Conservation (phyloP, 2,113 vertebrate species). For the Bufo gargarizans region DNA sequence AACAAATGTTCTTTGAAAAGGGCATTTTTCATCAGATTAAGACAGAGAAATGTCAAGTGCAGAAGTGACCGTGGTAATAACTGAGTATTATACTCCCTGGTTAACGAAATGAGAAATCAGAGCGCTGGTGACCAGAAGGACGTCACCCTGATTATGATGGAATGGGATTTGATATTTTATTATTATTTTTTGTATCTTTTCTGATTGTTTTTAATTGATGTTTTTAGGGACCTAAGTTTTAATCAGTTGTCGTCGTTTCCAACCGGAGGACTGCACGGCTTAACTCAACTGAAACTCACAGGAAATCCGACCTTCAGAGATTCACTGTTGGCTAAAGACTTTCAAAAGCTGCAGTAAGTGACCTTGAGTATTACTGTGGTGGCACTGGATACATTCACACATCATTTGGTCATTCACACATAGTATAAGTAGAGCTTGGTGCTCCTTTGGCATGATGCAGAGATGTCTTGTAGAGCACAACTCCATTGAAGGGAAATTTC, state of each 20-base stretch:
- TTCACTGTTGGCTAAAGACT: conserved; percentile 81
- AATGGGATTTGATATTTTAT: not conserved
- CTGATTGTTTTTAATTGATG: not conserved
- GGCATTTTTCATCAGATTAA: conserved; percentile 19
- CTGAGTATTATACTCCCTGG: not conserved
- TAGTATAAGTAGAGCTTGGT: no score
- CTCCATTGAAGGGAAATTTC: no score
- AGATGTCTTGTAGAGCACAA: no score
- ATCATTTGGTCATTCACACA: no score
- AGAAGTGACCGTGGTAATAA: not conserved
- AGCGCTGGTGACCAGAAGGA: no score
- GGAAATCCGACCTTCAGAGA: conserved; percentile 88
- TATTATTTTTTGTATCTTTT: not conserved
- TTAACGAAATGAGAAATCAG: not conserved
- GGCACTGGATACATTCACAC: no score
- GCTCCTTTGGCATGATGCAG: no score
- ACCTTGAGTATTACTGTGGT: not conserved
- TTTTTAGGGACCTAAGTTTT: conserved; percentile 87
- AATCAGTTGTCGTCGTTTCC: conserved; percentile 85
- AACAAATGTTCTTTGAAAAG: conserved; percentile 26
- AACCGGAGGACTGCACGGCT: conserved; percentile 78
- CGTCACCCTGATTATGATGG: not conserved
- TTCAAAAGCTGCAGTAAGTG: conserved; percentile 87
- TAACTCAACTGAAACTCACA: conserved; percentile 91
- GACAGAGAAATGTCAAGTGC: conserved; percentile 29